Base-by-base conservation (phyloP, 2,113 vertebrate genomes). In the Ageneiosus marmoratus region DNA sequence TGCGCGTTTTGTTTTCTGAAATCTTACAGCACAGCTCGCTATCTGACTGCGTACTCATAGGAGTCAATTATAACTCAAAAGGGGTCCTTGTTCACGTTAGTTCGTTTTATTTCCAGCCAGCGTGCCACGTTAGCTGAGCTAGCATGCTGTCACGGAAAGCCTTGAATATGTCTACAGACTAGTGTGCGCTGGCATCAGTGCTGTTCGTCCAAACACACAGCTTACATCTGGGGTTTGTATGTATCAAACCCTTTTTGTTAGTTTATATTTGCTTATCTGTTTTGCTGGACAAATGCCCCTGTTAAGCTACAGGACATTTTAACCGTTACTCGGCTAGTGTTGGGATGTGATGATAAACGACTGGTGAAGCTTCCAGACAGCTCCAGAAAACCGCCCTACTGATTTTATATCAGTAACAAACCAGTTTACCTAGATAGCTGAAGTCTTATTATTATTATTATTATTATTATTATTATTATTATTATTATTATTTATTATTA, bases 61-160 rank as follows among this genome's bases (percentile, higher is more conserved):
- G 10, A 5, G 4, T 4, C 0, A 1, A 1, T n/a, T 16, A 32
- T 22, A 18, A 4, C 24, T 60, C 20, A 1, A 0, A 2, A 1
- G 16, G 16, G 6, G 2, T 7, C 13, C 1, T 0, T 27, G 16
- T 18, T 0, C 32, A 55, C 2, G 2, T 44, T 48, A 0, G 5
- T 29, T 34, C 1, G 3, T 18, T 56, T 0, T 44, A 13, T 8
- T 5, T 29, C 1, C 18, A 34, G 73, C 11, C 22, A 1, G 4
- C 9, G 0, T 70, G 79, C 79, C 79, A 70, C 79, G 63, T 70
- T 80, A 65, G 60, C 76, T 5, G 11, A 44, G 41, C 11, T 50
- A 82, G 29, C 70, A 41, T 24, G 55, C n/a, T 58, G 69, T 5
- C 34, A 11, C 9, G 53, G 46, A 75, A 29, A 1, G 51, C 20